Evolutionary conservation across 2,888 invertebrate genomes (phyloP).

Genomic region (Sminthurides aquaticus): DNA sequence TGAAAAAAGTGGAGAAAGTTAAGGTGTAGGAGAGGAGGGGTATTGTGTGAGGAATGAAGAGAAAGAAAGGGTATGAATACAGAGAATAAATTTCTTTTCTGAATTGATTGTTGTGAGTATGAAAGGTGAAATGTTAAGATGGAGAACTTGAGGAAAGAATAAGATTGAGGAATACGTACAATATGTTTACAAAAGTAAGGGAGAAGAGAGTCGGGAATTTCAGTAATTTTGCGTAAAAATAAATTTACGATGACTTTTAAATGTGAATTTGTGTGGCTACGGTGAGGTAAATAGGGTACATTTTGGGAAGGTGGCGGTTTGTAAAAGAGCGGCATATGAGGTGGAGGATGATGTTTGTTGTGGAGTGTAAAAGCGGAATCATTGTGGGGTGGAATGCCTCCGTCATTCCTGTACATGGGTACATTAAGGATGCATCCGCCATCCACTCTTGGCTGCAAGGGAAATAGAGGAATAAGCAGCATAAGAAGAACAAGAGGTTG

Average conservation of each 20-base stretch:
- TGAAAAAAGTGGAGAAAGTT: not conserved
- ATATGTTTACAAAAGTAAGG: too few species aligned
- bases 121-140: not conserved
- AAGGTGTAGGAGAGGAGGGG: not conserved
- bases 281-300: not conserved
- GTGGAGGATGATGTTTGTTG: not conserved
- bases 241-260: slow-evolving; percentile 10
- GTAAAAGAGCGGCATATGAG: too few species aligned
- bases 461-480: too few species aligned
- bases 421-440: too few species aligned
- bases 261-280: not conserved
- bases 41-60: not conserved
- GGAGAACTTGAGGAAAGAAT: not conserved
- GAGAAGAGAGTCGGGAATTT: too few species aligned
- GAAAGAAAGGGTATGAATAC: not conserved
- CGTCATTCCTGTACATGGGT: too few species aligned
- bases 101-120: not conserved
- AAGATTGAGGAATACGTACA: too few species aligned
- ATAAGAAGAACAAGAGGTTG: too few species aligned
- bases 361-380: not conserved
- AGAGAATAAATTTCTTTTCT: not conserved
- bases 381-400: too few species aligned
- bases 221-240: not conserved
- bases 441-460: too few species aligned
- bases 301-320: too few species aligned